These are phyloP conservation scores for Amyelois transitella DNA, from an alignment of 1,140 invertebrate species.

Conservation along the genomic window DNA sequence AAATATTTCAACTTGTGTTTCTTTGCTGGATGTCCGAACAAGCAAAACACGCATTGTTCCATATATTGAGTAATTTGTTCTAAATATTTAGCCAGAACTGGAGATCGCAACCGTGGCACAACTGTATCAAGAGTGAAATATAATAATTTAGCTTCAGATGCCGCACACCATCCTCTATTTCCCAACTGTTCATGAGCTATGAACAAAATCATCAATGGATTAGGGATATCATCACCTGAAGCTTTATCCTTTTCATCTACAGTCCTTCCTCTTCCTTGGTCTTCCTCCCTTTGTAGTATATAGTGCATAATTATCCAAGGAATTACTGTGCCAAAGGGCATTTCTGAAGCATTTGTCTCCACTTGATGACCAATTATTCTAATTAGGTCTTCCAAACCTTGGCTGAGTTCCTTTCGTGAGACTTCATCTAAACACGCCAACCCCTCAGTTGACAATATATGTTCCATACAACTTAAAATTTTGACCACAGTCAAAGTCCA, in stretches of 20 bases:
- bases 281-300: slow-evolving; percentile 80
- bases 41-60: slow-evolving; percentile 92
- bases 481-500: slow-evolving; percentile 80
- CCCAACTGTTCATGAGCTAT: slow-evolving; percentile 91
- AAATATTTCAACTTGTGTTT: slow-evolving; percentile 83
- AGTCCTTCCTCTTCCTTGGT: slow-evolving; percentile 54
- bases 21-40: slow-evolving; percentile 90
- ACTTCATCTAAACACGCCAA: slow-evolving; percentile 71
- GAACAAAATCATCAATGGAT: slow-evolving; percentile 86
- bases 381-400: slow-evolving; percentile 85
- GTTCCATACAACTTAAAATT: slow-evolving; percentile 80
- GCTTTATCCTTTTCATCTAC: slow-evolving; percentile 67
- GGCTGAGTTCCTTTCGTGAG: slow-evolving; percentile 72
- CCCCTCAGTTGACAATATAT: slow-evolving; percentile 77
- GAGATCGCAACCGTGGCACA: slow-evolving; percentile 79
- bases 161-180: slow-evolving; percentile 84
- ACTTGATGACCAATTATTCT: slow-evolving; percentile 84
- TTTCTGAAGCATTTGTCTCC: slow-evolving; percentile 78
- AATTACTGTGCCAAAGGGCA: slow-evolving; percentile 82
- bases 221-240: slow-evolving; percentile 78
- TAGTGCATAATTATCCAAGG: slow-evolving; percentile 91
- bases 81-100: slow-evolving; percentile 68
- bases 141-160: slow-evolving; percentile 84
- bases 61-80: slow-evolving; percentile 82
- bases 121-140: slow-evolving; percentile 85